phyloP scores from a whole-genome alignment of 2,113 vertebrate genomes.

The Chamaea fasciata region DNA sequence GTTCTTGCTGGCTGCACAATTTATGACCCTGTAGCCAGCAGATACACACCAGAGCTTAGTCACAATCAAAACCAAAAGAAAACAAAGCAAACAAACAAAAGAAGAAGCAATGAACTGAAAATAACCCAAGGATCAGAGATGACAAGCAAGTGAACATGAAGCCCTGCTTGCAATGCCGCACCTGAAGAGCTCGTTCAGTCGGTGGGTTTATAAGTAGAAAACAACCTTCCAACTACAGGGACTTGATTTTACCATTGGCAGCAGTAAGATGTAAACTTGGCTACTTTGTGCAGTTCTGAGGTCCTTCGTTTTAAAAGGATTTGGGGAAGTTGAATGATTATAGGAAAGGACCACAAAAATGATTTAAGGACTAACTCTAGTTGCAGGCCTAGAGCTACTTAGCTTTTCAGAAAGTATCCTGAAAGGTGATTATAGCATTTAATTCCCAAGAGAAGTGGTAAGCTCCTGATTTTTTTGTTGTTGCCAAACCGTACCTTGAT shows the following conservation, averaged over 20 bases:
- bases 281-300: background rate
- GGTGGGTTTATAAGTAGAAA: background rate
- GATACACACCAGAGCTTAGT: background rate
- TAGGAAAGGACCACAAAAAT: background rate
- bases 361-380: background rate
- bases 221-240: background rate
- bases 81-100: background rate
- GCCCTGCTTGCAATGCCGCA: background rate
- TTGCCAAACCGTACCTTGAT: background rate
- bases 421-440: background rate
- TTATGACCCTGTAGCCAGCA: background rate
- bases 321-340: background rate
- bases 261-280: background rate
- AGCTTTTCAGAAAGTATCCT: conserved; percentile 6
- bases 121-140: background rate
- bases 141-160: background rate
- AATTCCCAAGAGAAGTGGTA: background rate
- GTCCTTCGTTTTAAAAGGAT: background rate
- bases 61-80: background rate
- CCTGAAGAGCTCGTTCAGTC: background rate
- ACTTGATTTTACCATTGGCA: background rate
- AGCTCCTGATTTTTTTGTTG: background rate
- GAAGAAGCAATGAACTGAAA: background rate
- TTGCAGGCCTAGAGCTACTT: background rate
- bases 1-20: background rate